Conservation (phyloP, 2,797 vertebrate species). For the Eulemur coronatus region DNA sequence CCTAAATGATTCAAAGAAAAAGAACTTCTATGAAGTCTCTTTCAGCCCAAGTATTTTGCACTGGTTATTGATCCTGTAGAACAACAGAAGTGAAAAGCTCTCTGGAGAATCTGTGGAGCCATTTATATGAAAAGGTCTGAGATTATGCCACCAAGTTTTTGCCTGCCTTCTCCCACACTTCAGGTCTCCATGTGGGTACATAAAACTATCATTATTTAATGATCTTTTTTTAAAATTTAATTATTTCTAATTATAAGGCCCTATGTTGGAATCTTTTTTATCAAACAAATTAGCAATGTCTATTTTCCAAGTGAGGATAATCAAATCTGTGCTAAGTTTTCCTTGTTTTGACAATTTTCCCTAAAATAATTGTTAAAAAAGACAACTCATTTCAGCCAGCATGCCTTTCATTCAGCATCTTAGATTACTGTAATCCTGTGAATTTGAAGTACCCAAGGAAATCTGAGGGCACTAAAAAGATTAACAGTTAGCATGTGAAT, state of each 20-base stretch:
- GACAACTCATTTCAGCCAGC: background rate
- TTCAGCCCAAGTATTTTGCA: background rate
- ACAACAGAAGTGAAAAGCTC: background rate
- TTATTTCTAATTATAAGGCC: background rate
- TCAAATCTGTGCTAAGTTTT: background rate
- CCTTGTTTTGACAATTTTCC: background rate
- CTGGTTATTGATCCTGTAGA: background rate
- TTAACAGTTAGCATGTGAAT: background rate
- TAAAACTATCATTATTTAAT: background rate
- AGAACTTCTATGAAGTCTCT: background rate
- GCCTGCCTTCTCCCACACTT: background rate
- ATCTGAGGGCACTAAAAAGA: background rate
- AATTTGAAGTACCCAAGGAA: background rate
- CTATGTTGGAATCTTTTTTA: background rate
- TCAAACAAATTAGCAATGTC: background rate
- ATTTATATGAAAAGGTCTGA: background rate
- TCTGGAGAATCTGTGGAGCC: background rate
- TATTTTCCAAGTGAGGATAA: background rate
- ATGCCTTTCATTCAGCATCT: background rate
- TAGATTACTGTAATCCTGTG: background rate
- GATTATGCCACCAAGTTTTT: background rate
- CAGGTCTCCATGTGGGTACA: background rate
- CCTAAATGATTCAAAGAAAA: background rate
- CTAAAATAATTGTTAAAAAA: background rate
- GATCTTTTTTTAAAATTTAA: background rate